Base-by-base conservation (phyloP, 2,113 vertebrate genomes). In the Lophius piscatorius region DNA sequence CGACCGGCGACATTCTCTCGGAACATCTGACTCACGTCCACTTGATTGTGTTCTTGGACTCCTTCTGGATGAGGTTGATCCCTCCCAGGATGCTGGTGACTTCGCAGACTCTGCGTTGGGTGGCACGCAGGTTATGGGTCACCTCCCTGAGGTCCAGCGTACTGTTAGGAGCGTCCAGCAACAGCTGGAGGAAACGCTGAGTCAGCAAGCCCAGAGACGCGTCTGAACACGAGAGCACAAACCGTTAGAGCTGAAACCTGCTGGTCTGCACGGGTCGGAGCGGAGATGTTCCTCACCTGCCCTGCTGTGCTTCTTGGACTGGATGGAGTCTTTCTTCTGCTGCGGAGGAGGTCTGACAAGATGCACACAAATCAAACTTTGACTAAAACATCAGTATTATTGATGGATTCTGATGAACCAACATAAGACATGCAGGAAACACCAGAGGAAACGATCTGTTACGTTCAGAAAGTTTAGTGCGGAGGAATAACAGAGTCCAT, bases 21-120 rank as follows among this genome's bases (percentile, higher is more conserved):
- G 14, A 36, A 38, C 14, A 17, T 6, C 0, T 2, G 12, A 77
- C 96, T 95, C 88, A 98, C 97, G 92, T 90, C 97, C 96, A 98
- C 57, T 93, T 90, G 62, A 98, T 89, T 57, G 85, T 88, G 68
- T 92, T 94, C 84, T 92, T 90, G 1, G 93, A 94, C 47, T 91
- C 90, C 57, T 94, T 95, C 70, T 90, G 72, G 41, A 98, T 86
- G 6, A 98, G 89, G 4, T 75, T 63, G 34, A 98, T 92, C 18
- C 94, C 94, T 18, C 91, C 84, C 40, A 98, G 78, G 22, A 97
- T 91, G 1, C 92, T 94, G 74, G 94, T 95, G 88, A 98, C 93
- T 83, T 98, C 95, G 13, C 94, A 95, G 0, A 98, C 91, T 22
- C 94, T 87, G 31, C 92, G 88, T 47, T 92, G 93, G 2, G 88